Conservation (phyloP, 2,113 vertebrate species). For the Petromus typicus region DNA sequence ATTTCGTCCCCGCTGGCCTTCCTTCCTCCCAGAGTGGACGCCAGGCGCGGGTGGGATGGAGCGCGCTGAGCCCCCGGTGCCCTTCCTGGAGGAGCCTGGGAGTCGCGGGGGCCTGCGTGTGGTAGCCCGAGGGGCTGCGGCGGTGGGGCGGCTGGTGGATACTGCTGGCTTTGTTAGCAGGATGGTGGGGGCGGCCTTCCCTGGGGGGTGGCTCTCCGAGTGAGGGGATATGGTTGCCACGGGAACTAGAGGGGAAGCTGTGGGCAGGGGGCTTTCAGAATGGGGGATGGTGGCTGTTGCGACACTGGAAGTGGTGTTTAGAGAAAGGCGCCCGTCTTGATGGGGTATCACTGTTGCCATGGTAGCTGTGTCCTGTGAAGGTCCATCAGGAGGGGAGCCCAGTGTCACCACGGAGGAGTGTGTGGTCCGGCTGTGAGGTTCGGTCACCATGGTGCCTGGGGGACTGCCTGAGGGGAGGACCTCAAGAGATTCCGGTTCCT, state of each 20-base stretch:
- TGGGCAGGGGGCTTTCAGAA: constrained; percentile 31
- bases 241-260: constrained; percentile 11
- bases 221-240: constrained; percentile 20
- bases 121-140: neutral
- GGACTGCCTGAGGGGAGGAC: constrained; percentile 84
- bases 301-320: constrained; percentile 63
- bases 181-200: neutral
- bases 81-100: constrained; percentile 67
- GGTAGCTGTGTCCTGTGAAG: constrained; percentile 59
- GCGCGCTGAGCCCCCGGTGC: neutral
- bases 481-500: constrained; percentile 90
- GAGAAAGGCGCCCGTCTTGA: constrained; percentile 54
- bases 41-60: constrained; percentile 42
- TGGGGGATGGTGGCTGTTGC: neutral
- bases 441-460: constrained; percentile 85
- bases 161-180: constrained; percentile 17
- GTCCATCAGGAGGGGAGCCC: constrained; percentile 16
- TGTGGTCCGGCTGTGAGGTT: constrained; percentile 76
- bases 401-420: constrained; percentile 6
- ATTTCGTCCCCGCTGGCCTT: constrained; percentile 80
- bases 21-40: constrained; percentile 76
- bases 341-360: neutral
- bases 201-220: neutral
- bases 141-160: constrained; percentile 27
- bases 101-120: constrained; percentile 62